Conservation (phyloP, 2,113 vertebrate species). For the Pleuronectes platessa region DNA sequence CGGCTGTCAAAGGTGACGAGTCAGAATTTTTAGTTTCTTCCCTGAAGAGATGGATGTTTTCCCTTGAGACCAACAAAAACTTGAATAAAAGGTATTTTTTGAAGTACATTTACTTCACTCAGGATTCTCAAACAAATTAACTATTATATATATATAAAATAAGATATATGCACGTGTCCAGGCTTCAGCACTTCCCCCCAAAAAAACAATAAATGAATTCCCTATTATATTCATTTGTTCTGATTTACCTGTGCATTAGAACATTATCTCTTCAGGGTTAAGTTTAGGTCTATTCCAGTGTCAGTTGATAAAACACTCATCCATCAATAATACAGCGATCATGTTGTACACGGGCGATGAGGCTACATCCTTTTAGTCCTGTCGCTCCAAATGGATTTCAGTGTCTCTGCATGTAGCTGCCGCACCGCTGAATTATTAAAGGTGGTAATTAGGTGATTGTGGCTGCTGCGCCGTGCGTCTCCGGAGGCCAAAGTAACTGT, state of each 20-base stretch:
- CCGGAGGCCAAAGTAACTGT: constrained; percentile 12
- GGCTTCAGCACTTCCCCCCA: no score
- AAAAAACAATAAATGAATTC: no score
- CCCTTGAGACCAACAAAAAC: not conserved
- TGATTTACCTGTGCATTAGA: not conserved
- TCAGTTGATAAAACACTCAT: constrained; percentile 21
- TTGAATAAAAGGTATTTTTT: not conserved
- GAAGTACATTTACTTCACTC: no score
- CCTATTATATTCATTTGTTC: not conserved
- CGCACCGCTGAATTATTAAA: constrained; percentile 45
- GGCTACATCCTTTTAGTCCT: constrained; percentile 42
- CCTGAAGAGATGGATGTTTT: not conserved
- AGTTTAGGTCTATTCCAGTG: constrained; percentile 43
- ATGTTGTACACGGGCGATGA: constrained; percentile 39
- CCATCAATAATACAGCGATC: constrained; percentile 67
- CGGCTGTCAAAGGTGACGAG: constrained; percentile 14
- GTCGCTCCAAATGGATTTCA: constrained; percentile 63
- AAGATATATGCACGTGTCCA: no score
- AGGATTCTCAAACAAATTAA: not conserved
- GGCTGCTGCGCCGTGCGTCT: constrained; percentile 4
- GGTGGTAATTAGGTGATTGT: constrained; percentile 56
- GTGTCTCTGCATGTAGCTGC: constrained; percentile 35
- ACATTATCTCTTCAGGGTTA: constrained; percentile 15
- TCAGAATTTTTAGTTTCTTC: not conserved
- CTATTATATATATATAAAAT: no score